These are phyloP conservation scores for Carassius auratus DNA, from an alignment of 2,113 vertebrate genomes.

Conservation along the genomic window DNA sequence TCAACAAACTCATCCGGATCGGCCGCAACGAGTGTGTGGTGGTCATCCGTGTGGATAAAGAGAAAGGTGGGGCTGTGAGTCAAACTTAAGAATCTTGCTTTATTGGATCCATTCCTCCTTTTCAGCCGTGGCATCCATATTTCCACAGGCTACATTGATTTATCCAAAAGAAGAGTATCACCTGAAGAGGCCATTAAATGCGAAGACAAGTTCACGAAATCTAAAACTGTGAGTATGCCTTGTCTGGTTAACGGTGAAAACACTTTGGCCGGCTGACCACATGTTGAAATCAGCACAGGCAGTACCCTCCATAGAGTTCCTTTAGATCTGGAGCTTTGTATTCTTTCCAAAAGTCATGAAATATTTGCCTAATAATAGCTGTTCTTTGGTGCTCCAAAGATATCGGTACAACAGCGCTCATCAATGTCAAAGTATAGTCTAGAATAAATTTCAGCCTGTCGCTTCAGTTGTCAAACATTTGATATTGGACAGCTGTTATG, in stretches of 20 bases:
- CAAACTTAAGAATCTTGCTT: not conserved
- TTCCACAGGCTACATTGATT: slow-evolving; percentile 90
- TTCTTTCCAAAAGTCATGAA: too few species aligned
- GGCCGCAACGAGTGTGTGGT: slow-evolving; percentile 97
- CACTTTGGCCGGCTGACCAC: not conserved
- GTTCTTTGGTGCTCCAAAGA: too few species aligned
- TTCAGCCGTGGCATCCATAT: not conserved
- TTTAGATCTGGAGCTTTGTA: too few species aligned
- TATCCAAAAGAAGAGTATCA: slow-evolving; percentile 99
- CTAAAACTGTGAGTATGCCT: slow-evolving; percentile 85
- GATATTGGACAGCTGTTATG: too few species aligned
- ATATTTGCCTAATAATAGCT: too few species aligned
- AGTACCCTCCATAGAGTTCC: too few species aligned
- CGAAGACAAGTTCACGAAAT: slow-evolving; percentile 99
- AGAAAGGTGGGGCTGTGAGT: slow-evolving; percentile 83
- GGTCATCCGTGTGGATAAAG: slow-evolving; percentile 97
- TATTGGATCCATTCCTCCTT: too few species aligned
- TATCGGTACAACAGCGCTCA: too few species aligned
- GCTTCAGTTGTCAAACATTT: too few species aligned
- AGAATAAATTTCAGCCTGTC: too few species aligned
- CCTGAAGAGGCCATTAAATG: slow-evolving; percentile 98
- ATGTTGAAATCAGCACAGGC: too few species aligned
- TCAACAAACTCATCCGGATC: slow-evolving; percentile 98
- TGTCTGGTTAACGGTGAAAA: not conserved
- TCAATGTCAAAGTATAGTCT: too few species aligned